Evolutionary conservation across 2,888 invertebrate genomes (phyloP).

Genomic region (Eupsilia transversa): DNA sequence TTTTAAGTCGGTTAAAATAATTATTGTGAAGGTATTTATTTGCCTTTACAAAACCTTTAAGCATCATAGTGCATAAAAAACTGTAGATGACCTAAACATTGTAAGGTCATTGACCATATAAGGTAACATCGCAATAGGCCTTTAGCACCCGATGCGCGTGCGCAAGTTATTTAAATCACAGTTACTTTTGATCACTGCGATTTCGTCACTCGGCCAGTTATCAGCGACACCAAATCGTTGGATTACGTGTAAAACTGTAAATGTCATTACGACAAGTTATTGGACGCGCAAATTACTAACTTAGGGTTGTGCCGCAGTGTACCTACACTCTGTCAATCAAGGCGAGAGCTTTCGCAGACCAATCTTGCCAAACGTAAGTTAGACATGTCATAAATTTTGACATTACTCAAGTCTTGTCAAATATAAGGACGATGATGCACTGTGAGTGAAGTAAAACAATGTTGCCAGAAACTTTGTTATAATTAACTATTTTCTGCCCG

Average conservation of each 20-base stretch:
- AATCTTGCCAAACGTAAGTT: background rate
- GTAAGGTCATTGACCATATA: conserved; percentile 53
- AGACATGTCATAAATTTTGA: background rate
- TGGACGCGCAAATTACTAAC: conserved; percentile 54
- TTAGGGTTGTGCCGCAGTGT: conserved; percentile 56
- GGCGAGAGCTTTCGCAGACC: too few relatives aligned
- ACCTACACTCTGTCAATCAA: background rate
- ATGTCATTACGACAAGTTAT: conserved; percentile 69
- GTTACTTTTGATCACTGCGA: conserved; percentile 62
- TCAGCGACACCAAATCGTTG: conserved; percentile 58
- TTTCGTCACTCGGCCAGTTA: conserved; percentile 60
- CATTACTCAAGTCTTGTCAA: background rate
- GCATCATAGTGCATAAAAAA: conserved; percentile 7
- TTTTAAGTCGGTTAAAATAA: too few relatives aligned
- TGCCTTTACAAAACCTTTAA: conserved; percentile 2
- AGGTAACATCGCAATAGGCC: conserved; percentile 46
- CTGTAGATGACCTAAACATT: conserved; percentile 18
- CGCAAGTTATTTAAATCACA: conserved; percentile 56
- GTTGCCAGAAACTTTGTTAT: background rate
- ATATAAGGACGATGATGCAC: background rate
- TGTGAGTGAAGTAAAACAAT: background rate
- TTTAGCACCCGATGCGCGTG: conserved; percentile 42
- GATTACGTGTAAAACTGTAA: conserved; percentile 70
- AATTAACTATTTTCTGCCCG: too few relatives aligned
- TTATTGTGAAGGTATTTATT: background rate